phyloP scores from a whole-genome alignment of 2,797 vertebrate species.

The Valencia hispanica region DNA sequence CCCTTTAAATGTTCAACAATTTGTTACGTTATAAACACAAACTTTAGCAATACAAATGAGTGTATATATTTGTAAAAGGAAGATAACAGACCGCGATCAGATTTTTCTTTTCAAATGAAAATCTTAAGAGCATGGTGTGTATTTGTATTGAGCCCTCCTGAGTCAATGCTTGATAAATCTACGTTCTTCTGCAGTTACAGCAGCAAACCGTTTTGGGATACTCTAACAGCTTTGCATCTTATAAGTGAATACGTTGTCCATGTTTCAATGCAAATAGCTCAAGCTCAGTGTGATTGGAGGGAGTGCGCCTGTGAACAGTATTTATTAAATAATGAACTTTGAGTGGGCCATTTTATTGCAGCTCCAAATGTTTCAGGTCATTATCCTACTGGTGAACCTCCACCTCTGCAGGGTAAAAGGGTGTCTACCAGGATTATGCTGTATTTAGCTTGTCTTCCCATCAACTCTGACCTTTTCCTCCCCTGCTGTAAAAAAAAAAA shows the following conservation, averaged over 20 bases:
- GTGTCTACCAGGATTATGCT: too few species aligned
- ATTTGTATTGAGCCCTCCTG: neutral
- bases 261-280: neutral
- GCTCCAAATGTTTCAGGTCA: neutral
- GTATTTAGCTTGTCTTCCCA: too few species aligned
- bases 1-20: neutral
- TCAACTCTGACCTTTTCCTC: too few species aligned
- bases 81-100: neutral
- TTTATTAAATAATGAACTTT: neutral
- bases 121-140: neutral
- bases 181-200: neutral
- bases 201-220: neutral
- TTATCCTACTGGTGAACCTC: too few species aligned
- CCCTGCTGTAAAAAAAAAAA: too few species aligned
- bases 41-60: neutral
- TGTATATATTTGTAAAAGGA: neutral
- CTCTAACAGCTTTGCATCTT: neutral
- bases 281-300: neutral
- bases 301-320: neutral
- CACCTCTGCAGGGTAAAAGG: too few species aligned
- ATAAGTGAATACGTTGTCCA: neutral
- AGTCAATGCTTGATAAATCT: neutral
- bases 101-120: neutral
- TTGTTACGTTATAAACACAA: neutral
- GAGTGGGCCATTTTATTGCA: neutral